Evolutionary conservation across 2,888 invertebrate species (phyloP).

Genomic region (Onchidella celtica): DNA sequence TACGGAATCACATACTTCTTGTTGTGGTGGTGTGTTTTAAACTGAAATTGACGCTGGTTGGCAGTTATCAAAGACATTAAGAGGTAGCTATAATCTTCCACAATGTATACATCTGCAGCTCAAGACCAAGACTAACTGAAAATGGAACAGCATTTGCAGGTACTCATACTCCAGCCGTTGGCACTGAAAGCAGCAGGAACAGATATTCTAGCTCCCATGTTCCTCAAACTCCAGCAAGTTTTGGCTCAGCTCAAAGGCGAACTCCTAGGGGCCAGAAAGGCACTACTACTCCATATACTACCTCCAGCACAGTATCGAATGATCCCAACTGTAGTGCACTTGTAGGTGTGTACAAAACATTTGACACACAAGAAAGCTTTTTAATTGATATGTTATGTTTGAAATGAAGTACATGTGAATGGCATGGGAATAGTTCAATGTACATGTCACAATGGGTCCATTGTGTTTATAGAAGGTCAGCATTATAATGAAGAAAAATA

Average conservation of each 20-base stretch:
- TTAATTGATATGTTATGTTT: no score
- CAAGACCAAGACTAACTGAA: background rate
- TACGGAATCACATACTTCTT: no score
- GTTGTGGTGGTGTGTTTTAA: no score
- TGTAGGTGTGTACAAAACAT: constrained; percentile 24
- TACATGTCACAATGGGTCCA: no score
- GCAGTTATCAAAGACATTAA: no score
- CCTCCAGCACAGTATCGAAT: constrained; percentile 30
- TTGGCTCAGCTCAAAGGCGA: background rate
- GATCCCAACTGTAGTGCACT: constrained; percentile 6
- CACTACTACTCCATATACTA: constrained; percentile 32
- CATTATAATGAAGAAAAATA: no score
- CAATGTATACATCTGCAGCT: no score
- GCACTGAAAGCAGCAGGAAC: background rate
- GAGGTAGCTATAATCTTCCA: no score
- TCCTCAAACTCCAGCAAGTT: background rate
- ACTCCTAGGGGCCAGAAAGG: constrained; percentile 2
- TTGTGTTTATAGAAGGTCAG: no score
- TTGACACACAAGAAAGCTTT: background rate
- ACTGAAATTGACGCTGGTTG: no score
- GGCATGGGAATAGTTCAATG: no score
- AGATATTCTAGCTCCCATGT: background rate
- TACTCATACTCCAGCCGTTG: background rate
- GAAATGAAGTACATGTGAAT: no score
- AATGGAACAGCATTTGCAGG: background rate